Conservation (phyloP, 2,113 vertebrate species). For the Spermophilus dauricus region DNA sequence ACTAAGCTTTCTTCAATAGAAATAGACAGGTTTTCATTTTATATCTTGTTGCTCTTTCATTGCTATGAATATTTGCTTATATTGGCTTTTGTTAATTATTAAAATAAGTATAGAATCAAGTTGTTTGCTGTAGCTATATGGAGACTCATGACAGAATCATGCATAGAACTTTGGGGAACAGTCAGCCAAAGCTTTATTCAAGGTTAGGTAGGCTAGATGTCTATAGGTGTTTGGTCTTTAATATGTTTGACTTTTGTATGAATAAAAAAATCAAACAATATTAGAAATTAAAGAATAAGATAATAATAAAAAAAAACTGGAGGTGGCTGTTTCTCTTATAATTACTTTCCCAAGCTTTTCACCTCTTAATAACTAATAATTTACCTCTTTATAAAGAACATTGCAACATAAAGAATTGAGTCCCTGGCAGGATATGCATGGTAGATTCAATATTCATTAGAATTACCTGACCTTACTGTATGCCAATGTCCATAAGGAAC, state of each 20-base stretch:
- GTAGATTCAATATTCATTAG: slow-evolving; percentile 64
- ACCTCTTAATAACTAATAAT: slow-evolving; percentile 61
- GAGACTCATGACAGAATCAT: neutral
- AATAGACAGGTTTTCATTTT: slow-evolving; percentile 55
- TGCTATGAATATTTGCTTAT: slow-evolving; percentile 47
- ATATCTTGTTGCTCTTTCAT: slow-evolving; percentile 44
- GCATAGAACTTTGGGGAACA: neutral
- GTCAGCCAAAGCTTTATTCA: slow-evolving; percentile 35
- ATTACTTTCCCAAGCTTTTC: slow-evolving; percentile 71
- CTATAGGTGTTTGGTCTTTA: slow-evolving; percentile 33
- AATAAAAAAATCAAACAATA: slow-evolving; percentile 15
- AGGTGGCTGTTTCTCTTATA: slow-evolving; percentile 66
- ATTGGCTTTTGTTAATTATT: slow-evolving; percentile 62
- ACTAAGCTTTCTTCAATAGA: slow-evolving; percentile 56
- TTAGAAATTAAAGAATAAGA: slow-evolving; percentile 46
- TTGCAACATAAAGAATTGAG: slow-evolving; percentile 39
- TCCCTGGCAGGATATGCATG: neutral
- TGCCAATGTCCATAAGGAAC: neutral
- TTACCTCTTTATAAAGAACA: slow-evolving; percentile 69
- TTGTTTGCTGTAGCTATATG: slow-evolving; percentile 35
- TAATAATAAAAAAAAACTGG: neutral
- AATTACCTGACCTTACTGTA: slow-evolving; percentile 55
- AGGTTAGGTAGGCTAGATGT: neutral
- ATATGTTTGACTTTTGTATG: slow-evolving; percentile 21
- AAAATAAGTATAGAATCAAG: slow-evolving; percentile 39